phyloP scores from a whole-genome alignment of 2,113 vertebrate species.

The Gavia stellata region DNA sequence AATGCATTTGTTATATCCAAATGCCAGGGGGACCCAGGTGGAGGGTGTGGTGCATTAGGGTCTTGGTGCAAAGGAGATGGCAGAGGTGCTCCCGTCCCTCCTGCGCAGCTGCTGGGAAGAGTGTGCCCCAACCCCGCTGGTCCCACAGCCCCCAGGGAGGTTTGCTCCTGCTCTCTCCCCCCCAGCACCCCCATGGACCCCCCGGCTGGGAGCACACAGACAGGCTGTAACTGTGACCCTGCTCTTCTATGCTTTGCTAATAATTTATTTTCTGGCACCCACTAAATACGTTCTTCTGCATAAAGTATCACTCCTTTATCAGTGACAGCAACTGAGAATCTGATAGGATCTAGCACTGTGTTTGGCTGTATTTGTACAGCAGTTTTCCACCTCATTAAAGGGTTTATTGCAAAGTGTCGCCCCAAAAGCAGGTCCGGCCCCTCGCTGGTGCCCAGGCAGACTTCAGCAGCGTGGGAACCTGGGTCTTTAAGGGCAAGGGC shows the following conservation, averaged over 20 bases:
- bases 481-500: neutral
- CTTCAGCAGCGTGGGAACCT: neutral
- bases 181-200: neutral
- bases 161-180: neutral
- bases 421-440: neutral
- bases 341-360: rapidly evolving
- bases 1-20: neutral
- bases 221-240: neutral
- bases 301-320: neutral
- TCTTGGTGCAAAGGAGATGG: neutral
- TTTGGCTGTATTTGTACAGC: neutral
- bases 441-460: neutral
- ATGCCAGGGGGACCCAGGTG: rapidly evolving
- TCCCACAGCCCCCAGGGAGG: neutral
- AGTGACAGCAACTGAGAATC: neutral
- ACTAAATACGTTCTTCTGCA: rapidly evolving
- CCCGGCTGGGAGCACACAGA: rapidly evolving
- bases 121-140: rapidly evolving
- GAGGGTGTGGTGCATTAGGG: neutral
- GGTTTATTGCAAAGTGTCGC: neutral
- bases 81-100: neutral
- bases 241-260: neutral
- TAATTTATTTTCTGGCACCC: neutral
- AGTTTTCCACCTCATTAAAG: neutral
- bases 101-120: neutral